Evolutionary conservation across 2,113 vertebrate genomes (phyloP).

Genomic region (Macaca nemestrina): DNA sequence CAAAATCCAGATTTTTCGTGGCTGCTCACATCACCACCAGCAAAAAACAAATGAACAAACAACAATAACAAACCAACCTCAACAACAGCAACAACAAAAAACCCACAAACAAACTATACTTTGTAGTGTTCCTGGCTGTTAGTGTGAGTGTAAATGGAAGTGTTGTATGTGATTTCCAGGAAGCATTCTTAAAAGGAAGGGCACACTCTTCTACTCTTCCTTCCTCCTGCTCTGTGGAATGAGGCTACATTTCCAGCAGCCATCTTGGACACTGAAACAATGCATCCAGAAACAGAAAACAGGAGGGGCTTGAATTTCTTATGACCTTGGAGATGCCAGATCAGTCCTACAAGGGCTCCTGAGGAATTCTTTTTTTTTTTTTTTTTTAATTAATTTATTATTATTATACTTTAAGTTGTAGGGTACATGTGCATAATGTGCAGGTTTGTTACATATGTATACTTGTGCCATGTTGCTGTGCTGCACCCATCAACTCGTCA

Average conservation of each 20-base stretch:
- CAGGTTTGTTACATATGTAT: no score
- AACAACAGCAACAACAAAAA: background rate
- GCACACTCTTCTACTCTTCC: background rate
- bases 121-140: background rate
- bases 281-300: background rate
- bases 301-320: background rate
- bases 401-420: no score
- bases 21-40: background rate
- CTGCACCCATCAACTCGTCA: no score
- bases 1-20: background rate
- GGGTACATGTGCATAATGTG: no score
- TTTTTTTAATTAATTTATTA: no score
- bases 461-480: no score
- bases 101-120: background rate
- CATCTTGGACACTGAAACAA: background rate
- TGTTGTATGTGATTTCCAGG: background rate
- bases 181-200: background rate
- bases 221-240: slow-evolving; percentile 30
- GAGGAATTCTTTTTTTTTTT: background rate
- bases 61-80: no score
- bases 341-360: background rate
- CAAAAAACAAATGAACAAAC: background rate
- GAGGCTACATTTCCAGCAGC: background rate
- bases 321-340: background rate
- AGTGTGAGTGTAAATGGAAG: background rate